Conservation (phyloP, 2,113 vertebrate genomes). For the Uropsilus gracilis region DNA sequence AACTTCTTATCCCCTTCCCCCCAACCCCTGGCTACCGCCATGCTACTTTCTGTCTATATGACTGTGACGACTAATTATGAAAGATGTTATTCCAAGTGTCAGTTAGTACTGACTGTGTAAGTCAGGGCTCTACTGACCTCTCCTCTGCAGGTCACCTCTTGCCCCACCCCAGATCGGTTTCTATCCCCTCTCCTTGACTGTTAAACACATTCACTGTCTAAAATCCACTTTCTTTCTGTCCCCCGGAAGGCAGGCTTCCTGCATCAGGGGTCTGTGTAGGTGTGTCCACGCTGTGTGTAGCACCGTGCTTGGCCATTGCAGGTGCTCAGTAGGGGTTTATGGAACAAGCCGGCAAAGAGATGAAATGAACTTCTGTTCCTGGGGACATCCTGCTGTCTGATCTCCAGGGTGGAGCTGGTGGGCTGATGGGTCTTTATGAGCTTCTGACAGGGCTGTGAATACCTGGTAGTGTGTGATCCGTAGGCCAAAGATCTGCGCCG, state of each 20-base stretch:
- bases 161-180: too few species aligned
- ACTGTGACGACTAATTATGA: not conserved
- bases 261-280: too few species aligned
- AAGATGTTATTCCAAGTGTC: not conserved
- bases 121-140: not conserved
- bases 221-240: not conserved
- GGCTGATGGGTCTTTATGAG: not conserved
- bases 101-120: not conserved
- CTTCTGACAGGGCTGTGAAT: not conserved
- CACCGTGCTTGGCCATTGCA: not conserved
- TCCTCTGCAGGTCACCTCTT: not conserved
- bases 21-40: too few species aligned
- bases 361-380: not conserved
- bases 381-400: not conserved
- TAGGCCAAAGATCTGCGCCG: not conserved
- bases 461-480: not conserved
- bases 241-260: not conserved
- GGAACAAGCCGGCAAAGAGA: not conserved
- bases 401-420: not conserved
- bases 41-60: not conserved
- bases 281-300: not conserved
- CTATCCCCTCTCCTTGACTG: not conserved
- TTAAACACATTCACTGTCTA: not conserved
- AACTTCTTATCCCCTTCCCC: too few species aligned
- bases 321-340: not conserved